These are phyloP conservation scores for Camelus dromedarius DNA, from an alignment of 2,113 vertebrate genomes.

Conservation along the genomic window DNA sequence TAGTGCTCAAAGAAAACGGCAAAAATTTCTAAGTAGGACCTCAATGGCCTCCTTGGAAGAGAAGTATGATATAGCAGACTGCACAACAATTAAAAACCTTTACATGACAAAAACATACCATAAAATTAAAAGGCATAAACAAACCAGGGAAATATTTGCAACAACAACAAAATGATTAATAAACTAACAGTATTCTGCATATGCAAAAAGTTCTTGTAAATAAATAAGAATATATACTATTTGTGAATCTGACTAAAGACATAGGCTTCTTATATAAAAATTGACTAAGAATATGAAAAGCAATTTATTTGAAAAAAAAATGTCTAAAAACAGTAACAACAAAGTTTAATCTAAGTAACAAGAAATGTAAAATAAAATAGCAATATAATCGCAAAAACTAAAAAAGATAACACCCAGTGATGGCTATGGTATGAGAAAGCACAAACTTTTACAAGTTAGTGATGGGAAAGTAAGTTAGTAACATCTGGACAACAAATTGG, in stretches of 20 bases:
- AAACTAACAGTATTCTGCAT: background rate
- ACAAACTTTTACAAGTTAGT: background rate
- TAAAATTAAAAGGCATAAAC: background rate
- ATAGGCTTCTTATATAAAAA: background rate
- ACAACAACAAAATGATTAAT: background rate
- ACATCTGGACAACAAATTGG: background rate
- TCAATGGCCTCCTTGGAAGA: background rate
- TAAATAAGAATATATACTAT: conserved; percentile 18
- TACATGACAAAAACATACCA: background rate
- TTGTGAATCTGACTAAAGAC: background rate
- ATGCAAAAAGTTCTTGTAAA: conserved; percentile 16
- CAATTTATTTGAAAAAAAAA: background rate
- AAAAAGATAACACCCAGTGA: background rate
- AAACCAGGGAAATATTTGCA: conserved; percentile 6
- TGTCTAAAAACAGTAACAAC: background rate
- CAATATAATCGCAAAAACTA: conserved; percentile 1
- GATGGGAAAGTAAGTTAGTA: background rate
- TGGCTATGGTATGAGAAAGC: background rate
- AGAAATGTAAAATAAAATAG: conserved; percentile 25
- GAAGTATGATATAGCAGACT: background rate
- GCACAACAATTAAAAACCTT: background rate
- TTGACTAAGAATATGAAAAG: background rate
- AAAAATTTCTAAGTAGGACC: background rate
- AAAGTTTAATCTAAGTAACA: conserved; percentile 34
- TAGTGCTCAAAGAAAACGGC: background rate